Percentiles rank a stretch among this genome's conserved stretches.
Conservation (phyloP, 2,888 invertebrate genomes). For the Nymphalis urticae region DNA sequence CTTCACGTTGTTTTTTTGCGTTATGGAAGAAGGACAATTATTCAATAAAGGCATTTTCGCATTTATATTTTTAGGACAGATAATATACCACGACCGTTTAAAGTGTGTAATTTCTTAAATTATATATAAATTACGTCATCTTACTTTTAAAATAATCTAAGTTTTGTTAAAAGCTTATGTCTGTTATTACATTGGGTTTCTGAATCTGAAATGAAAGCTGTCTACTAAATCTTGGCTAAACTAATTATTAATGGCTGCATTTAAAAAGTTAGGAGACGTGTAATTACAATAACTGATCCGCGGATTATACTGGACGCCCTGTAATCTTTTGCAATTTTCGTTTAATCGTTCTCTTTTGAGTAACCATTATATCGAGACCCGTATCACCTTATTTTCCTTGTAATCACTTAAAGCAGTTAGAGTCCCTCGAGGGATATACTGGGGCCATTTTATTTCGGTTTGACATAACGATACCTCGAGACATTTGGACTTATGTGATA, state of each 20-base stretch:
- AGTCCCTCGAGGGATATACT: constrained; percentile 26
- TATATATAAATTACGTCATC: background rate
- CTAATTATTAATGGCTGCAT: constrained; percentile 62
- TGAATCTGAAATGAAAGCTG: constrained; percentile 5
- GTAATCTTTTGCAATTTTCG: constrained; percentile 79
- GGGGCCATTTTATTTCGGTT: constrained; percentile 50
- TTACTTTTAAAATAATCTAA: background rate
- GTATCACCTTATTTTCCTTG: constrained; percentile 42
- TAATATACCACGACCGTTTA: background rate
- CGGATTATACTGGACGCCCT: constrained; percentile 64
- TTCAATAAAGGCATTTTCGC: too few relatives aligned
- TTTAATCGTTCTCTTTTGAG: constrained; percentile 70
- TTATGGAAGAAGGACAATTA: too few relatives aligned
- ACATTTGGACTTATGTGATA: constrained; percentile 80
- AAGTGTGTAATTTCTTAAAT: background rate
- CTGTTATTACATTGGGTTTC: constrained; percentile 10
- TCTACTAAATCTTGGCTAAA: constrained; percentile 23
- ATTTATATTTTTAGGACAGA: too few relatives aligned
- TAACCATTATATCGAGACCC: constrained; percentile 53
- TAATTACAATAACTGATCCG: constrained; percentile 69
- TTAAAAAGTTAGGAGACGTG: constrained; percentile 67
- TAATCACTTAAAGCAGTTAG: constrained; percentile 27
- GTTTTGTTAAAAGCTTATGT: background rate
- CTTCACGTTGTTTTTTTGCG: too few relatives aligned
- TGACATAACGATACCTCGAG: constrained; percentile 61